Evolutionary conservation across 1,140 invertebrate genomes (phyloP).

Genomic region (Epicauta chinensis): DNA sequence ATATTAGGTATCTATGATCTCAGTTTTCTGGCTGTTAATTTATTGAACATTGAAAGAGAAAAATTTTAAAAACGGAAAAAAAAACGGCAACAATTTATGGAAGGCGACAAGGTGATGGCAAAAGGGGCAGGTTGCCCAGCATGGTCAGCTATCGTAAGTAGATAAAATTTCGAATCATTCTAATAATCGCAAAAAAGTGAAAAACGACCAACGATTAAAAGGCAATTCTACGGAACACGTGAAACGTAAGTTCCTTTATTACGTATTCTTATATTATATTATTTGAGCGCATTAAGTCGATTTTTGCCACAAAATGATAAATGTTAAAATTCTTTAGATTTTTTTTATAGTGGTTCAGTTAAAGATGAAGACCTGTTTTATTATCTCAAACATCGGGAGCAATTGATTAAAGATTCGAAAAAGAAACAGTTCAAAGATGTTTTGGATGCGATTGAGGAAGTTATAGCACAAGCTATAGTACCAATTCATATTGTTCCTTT

Average conservation of each 20-base stretch:
- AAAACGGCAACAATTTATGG: slow-evolving; percentile 57
- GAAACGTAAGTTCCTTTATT: slow-evolving; percentile 67
- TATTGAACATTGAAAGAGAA: no score
- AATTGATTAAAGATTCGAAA: slow-evolving; percentile 51
- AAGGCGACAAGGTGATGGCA: slow-evolving; percentile 87
- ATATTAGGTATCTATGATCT: no score
- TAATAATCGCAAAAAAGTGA: slow-evolving; percentile 58
- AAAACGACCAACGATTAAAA: slow-evolving; percentile 83
- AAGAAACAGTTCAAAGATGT: slow-evolving; percentile 56
- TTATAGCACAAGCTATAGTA: slow-evolving; percentile 29
- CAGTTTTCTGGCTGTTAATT: no score
- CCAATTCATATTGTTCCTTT: no score
- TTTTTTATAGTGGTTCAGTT: slow-evolving; percentile 35
- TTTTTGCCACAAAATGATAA: slow-evolving; percentile 27
- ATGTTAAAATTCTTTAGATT: slow-evolving; percentile 40
- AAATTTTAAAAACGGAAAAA: no score
- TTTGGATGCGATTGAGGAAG: slow-evolving; percentile 39
- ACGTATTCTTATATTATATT: no score
- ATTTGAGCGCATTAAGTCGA: no score
- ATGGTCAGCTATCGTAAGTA: slow-evolving; percentile 86
- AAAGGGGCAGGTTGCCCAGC: slow-evolving; percentile 94
- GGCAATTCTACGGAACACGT: slow-evolving; percentile 93
- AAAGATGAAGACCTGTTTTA: slow-evolving; percentile 41
- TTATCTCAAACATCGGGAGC: slow-evolving; percentile 51
- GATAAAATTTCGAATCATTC: no score